Evolutionary conservation across 2,113 vertebrate species (phyloP), one percentile per base, ranked within the genome.

Genomic region (Oreochromis tanganicae): DNA sequence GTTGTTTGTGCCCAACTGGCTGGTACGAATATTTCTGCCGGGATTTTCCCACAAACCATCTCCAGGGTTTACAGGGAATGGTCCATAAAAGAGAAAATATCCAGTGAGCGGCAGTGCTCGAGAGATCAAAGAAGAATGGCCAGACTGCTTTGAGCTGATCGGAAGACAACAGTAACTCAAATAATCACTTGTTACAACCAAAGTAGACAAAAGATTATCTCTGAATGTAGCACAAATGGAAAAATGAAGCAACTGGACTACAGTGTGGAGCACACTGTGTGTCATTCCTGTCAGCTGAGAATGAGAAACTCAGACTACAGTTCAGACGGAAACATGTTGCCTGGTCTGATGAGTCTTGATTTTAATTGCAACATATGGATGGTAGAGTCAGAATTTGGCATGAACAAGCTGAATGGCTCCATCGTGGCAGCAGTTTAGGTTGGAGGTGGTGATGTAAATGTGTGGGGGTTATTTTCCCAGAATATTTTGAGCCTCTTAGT

Each of bases 101-200:
- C 41, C 21, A 10, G 21, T 29, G 68, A 46, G 68, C 2, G 0
- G 21, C 13, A 46, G 68, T 2, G 21, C 41, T 46, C 1, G 2
- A 73, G 68, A 46, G 21, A 43, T 27, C 8, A 0, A 27, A 46
- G 38, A 41, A 14, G 63, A 73, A 73, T 73, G 38, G 13, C 8
- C 1, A 73, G 38, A 24, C 5, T 24, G 13, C 21, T 21, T 73
- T 24, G 2, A 73, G 41, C 9, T 73, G 12, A 43, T 43, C 3
- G 1, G 36, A 9, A 43, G 66, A 9, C 36, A 9, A 71, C 36
- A 43, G 36, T 24, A 71, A 71, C n/a, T 71, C 7, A 71, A 24
- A 71, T 43, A 71, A 43, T 11, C 66, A 24, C 36, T 71, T 24
- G 7, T 2, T 71, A 43, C 63, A 43, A 43, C 0, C 4, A 43